phyloP scores from a whole-genome alignment of 2,888 invertebrate species.

The Metalampra italica region DNA sequence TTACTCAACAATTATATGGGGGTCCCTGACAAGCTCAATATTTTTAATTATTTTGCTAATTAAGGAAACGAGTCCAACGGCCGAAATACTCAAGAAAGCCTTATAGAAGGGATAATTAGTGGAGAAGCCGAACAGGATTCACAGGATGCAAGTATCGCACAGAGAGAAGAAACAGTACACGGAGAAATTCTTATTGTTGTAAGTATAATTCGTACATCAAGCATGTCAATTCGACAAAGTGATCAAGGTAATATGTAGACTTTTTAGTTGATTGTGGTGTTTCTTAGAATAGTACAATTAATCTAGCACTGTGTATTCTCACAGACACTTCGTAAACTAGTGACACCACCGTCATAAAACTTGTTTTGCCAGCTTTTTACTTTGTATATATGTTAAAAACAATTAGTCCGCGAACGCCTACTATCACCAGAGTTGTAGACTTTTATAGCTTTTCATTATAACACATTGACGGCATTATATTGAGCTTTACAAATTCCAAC shows the following conservation, averaged over 20 bases:
- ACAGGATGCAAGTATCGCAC: slow-evolving; percentile 68
- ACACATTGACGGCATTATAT: slow-evolving; percentile 3
- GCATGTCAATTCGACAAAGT: slow-evolving; percentile 45
- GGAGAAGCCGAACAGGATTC: slow-evolving; percentile 70
- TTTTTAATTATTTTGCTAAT: slow-evolving; percentile 76
- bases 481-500: slow-evolving; percentile 22
- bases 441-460: neutral
- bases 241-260: slow-evolving; percentile 63
- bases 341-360: slow-evolving; percentile 60
- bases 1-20: slow-evolving; percentile 52
- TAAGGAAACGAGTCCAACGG: slow-evolving; percentile 70
- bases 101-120: slow-evolving; percentile 70
- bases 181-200: slow-evolving; percentile 65
- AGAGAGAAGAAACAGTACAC: slow-evolving; percentile 55
- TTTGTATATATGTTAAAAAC: slow-evolving; percentile 41
- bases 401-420: slow-evolving; percentile 49
- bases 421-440: slow-evolving; percentile 21
- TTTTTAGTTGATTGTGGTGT: slow-evolving; percentile 68
- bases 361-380: slow-evolving; percentile 75
- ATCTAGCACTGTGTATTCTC: slow-evolving; percentile 64
- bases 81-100: slow-evolving; percentile 67
- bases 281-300: slow-evolving; percentile 65
- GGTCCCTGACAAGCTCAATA: slow-evolving; percentile 75
- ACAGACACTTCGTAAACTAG: slow-evolving; percentile 50
- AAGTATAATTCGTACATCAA: slow-evolving; percentile 57